phyloP scores from a whole-genome alignment of 2,888 invertebrate species.

The Prosapia bicincta region DNA sequence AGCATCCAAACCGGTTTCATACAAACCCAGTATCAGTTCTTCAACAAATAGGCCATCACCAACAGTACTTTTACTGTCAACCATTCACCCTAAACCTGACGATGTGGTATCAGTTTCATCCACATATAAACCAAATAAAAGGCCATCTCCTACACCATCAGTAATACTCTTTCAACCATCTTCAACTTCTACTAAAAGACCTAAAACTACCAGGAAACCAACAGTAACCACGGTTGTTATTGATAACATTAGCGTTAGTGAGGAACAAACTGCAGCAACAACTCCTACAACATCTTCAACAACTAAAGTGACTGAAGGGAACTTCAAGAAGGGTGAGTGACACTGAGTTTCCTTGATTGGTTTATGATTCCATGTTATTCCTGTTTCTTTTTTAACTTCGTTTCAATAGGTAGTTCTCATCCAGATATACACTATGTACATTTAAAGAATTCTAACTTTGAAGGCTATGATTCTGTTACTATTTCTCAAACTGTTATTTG shows the following conservation, averaged over 20 bases:
- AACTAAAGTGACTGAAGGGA: slow-evolving; percentile 36
- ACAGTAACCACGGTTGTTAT: slow-evolving; percentile 45
- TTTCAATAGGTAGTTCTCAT: not conserved
- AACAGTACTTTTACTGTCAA: slow-evolving; percentile 18
- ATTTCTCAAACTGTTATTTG: not conserved
- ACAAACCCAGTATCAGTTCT: not conserved
- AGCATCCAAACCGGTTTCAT: slow-evolving; percentile 32
- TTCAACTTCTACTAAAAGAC: slow-evolving; percentile 41
- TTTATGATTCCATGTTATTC: slow-evolving; percentile 8
- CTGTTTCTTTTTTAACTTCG: not conserved
- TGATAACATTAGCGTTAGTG: slow-evolving; percentile 37
- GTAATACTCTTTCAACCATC: slow-evolving; percentile 23
- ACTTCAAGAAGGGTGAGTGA: slow-evolving; percentile 48
- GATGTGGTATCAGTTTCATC: not conserved
- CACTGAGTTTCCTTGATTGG: slow-evolving; percentile 29
- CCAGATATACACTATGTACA: not conserved
- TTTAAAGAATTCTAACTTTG: not conserved
- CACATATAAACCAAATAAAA: slow-evolving; percentile 39
- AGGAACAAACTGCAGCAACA: slow-evolving; percentile 24
- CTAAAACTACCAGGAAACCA: slow-evolving; percentile 47
- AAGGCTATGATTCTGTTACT: not conserved
- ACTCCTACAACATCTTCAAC: not conserved
- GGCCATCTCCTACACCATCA: slow-evolving; percentile 30
- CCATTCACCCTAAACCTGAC: slow-evolving; percentile 20
- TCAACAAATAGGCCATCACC: slow-evolving; percentile 21